Base-by-base conservation (phyloP, 2,113 vertebrate species). In the Sminthopsis crassicaudata region DNA sequence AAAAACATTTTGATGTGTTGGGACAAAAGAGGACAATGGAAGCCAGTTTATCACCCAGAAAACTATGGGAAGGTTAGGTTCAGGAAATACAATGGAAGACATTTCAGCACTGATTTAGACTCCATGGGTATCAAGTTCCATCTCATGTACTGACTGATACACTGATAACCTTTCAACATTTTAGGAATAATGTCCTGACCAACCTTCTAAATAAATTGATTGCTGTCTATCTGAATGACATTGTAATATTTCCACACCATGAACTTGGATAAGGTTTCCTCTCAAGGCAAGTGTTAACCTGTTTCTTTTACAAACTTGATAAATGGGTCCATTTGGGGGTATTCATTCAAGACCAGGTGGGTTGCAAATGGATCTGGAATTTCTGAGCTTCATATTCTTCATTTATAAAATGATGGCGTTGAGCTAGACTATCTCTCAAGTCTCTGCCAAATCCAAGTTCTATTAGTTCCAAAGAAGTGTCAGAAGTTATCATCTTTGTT, bases 331-430 rank as follows among this genome's bases (percentile, higher is more conserved):
- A 76, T 30, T 84, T 67, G 19, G 67, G 67, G 16, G 36, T 42
- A 84, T 42, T 84, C 36, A 84, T 84, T 84, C 67, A 42, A n/a
- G 67, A 19, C 5, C 19, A 42, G 36, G 19, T 42, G 16, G 60
- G 67, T 42, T 42, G 16, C 67, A 84, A 84, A 84, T 93, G 3
- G n/a, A 90, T 60, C 11, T 91, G 26, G 60, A 84, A 91, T n/a
- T 48, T 94, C 91, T 89, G 53, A 92, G 54, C 0, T 50, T 92
- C 90, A 91, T 7, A 91, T 94, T 95, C 50, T 24, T 94, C 22
- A 50, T 76, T n/a, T 95, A 4, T 88, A 46, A 95, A 94, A 93
- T 91, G 22, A 88, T 84, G n/a, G 36, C 1, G 7, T 42, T 84
- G 6, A 5, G 7, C 7, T 36, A 36, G 11, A 67, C 4, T 2